These are phyloP conservation scores for Drosophila maculinotata DNA, from an alignment of 2,888 invertebrate species.

Conservation along the genomic window DNA sequence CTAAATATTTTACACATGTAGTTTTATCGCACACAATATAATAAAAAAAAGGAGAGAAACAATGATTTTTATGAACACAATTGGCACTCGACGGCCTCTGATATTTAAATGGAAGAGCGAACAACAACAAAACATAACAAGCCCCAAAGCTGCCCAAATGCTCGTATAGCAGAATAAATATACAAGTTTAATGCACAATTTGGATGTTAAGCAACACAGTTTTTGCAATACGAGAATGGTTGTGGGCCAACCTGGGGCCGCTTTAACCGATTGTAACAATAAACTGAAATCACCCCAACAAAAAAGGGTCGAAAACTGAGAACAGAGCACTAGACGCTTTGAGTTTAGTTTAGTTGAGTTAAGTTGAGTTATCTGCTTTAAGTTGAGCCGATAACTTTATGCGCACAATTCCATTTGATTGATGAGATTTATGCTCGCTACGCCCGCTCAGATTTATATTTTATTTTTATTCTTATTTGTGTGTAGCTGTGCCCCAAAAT, in stretches of 20 bases:
- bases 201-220: conserved; percentile 23
- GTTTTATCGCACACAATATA: conserved; percentile 2
- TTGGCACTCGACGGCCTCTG: conserved; percentile 9
- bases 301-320: conserved; percentile 25
- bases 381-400: conserved; percentile 80
- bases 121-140: conserved; percentile 12
- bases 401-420: conserved; percentile 77
- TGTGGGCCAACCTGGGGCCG: conserved; percentile 17
- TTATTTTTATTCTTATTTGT: conserved; percentile 52
- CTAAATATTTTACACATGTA: background rate
- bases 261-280: conserved; percentile 75
- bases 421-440: conserved; percentile 76
- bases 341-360: conserved; percentile 22
- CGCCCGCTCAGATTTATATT: conserved; percentile 54
- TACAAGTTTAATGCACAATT: conserved; percentile 35
- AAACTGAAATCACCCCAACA: conserved; percentile 57
- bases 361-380: conserved; percentile 65
- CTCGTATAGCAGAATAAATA: conserved; percentile 21
- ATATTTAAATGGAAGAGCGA: conserved; percentile 12
- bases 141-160: conserved; percentile 15
- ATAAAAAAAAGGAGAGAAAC: conserved; percentile 8
- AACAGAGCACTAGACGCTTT: background rate
- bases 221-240: conserved; percentile 15
- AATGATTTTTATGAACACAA: conserved; percentile 13
- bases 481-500: conserved; percentile 40